Conservation (phyloP, 2,113 vertebrate genomes). For the Apistogramma diplotaenia region DNA sequence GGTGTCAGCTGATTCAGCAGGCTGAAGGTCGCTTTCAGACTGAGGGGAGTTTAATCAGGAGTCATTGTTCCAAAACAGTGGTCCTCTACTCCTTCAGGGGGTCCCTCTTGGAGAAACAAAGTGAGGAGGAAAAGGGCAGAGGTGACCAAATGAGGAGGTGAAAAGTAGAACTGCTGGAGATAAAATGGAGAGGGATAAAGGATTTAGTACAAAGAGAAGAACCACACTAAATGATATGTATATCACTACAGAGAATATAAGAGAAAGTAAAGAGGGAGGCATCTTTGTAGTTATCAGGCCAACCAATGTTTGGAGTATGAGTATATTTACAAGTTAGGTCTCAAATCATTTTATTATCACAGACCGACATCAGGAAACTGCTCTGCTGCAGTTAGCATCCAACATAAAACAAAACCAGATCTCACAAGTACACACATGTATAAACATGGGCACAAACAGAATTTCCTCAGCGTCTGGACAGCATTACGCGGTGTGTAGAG, state of each 20-base stretch:
- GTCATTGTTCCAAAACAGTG: conserved; percentile 57
- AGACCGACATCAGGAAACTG: conserved; percentile 35
- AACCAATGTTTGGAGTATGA: neutral
- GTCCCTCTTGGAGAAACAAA: conserved; percentile 34
- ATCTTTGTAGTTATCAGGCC: neutral
- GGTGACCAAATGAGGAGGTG: conserved; percentile 26
- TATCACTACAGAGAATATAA: neutral
- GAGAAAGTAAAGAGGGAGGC: neutral
- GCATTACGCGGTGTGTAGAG: conserved; percentile 53
- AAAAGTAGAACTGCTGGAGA: neutral
- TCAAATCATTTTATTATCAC: conserved; percentile 34
- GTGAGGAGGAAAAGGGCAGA: conserved; percentile 37
- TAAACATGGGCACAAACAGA: conserved; percentile 39
- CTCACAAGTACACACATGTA: conserved; percentile 30
- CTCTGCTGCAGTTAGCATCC: conserved; percentile 33
- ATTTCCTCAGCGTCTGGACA: conserved; percentile 67
- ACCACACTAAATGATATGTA: neutral
- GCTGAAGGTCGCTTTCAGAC: conserved; percentile 39
- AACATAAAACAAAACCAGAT: conserved; percentile 59
- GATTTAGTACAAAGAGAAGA: neutral
- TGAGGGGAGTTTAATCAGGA: conserved; percentile 56
- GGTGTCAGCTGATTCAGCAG: conserved; percentile 52
- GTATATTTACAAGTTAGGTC: conserved; percentile 8
- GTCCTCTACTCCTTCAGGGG: conserved; percentile 40
- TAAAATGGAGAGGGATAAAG: neutral